Conservation (phyloP, 2,797 vertebrate genomes). For the Melopsittacus undulatus region DNA sequence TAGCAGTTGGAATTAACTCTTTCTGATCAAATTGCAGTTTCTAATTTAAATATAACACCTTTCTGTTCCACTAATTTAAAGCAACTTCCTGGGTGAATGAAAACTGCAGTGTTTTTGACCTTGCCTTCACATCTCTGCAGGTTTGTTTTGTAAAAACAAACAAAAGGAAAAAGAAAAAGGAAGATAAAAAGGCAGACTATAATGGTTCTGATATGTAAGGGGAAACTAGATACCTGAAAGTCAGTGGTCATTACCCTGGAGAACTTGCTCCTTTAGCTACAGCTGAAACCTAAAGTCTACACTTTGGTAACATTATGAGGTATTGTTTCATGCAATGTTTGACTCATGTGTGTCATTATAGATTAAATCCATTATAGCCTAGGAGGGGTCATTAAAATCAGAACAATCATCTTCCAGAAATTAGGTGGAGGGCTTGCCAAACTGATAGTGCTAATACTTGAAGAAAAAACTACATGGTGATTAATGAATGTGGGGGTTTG, state of each 20-base stretch:
- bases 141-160: neutral
- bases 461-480: neutral
- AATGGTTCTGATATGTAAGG: neutral
- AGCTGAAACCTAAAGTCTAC: neutral
- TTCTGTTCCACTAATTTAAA: neutral
- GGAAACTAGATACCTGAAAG: neutral
- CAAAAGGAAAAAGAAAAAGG: neutral
- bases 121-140: neutral
- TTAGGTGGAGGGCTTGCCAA: neutral
- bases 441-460: neutral
- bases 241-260: neutral
- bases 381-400: neutral
- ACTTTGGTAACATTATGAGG: neutral
- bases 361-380: neutral
- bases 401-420: neutral
- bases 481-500: neutral
- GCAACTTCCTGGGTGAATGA: neutral
- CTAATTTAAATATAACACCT: neutral
- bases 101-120: neutral
- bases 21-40: neutral
- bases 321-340: neutral
- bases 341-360: neutral
- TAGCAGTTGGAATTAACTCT: neutral
- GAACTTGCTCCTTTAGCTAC: neutral
- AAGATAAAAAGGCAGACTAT: neutral